These are phyloP conservation scores for Eulemur rufifrons DNA, from an alignment of 2,113 vertebrate species.

Conservation along the genomic window DNA sequence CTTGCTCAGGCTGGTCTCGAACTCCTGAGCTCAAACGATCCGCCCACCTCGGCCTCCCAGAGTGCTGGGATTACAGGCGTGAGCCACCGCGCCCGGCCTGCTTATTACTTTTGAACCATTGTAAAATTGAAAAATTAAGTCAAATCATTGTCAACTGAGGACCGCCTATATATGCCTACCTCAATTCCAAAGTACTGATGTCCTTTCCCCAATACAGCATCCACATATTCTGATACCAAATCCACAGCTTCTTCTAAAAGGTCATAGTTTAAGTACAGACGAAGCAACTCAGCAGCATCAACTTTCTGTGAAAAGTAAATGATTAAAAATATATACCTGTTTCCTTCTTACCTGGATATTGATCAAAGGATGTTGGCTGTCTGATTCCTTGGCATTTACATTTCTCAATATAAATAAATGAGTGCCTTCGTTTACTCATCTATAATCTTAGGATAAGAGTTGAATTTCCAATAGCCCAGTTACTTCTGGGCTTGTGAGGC, in stretches of 20 bases:
- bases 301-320: constrained; percentile 83
- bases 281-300: constrained; percentile 92
- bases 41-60: too few species aligned
- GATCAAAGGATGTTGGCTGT: not conserved
- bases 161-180: constrained; percentile 79
- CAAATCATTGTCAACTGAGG: not conserved
- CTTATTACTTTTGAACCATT: not conserved
- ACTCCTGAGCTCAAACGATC: too few species aligned
- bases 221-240: constrained; percentile 93
- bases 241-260: constrained; percentile 92
- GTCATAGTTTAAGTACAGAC: constrained; percentile 95
- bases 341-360: not conserved
- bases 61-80: too few species aligned
- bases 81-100: too few species aligned
- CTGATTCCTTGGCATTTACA: not conserved
- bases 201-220: constrained; percentile 93
- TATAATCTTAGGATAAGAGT: not conserved
- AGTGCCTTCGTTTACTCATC: not conserved
- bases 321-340: not conserved
- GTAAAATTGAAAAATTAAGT: not conserved
- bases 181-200: constrained; percentile 96
- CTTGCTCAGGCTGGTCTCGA: too few species aligned
- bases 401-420: not conserved
- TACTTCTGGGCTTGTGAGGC: not conserved
- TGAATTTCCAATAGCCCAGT: not conserved